Percentiles rank a stretch among this genome's conserved stretches.
phyloP scores from a whole-genome alignment of 2,113 vertebrate genomes.

The Caloenas nicobarica region DNA sequence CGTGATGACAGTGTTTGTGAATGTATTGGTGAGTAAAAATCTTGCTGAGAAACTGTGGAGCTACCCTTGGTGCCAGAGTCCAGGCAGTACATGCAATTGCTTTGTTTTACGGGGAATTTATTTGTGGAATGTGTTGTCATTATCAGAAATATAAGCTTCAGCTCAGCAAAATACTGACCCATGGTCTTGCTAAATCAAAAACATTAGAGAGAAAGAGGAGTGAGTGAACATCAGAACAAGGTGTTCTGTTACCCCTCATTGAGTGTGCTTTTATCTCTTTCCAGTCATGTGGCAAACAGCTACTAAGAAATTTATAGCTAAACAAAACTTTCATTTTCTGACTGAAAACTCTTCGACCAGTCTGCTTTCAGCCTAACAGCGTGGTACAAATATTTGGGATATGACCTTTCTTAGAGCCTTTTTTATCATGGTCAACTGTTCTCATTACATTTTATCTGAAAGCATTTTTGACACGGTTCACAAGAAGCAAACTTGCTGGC shows the following conservation, averaged over 20 bases:
- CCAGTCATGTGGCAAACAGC: conserved; percentile 20
- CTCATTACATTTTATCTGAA: not conserved
- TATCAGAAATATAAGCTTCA: not conserved
- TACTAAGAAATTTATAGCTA: conserved; percentile 33
- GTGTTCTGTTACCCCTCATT: conserved; percentile 9
- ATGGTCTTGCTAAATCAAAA: conserved; percentile 12
- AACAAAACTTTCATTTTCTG: conserved; percentile 34
- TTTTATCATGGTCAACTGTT: not conserved
- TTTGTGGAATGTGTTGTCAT: not conserved
- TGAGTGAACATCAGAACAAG: conserved; percentile 7
- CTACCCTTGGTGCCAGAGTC: not conserved
- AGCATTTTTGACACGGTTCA: conserved; percentile 13
- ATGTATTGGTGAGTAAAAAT: not conserved
- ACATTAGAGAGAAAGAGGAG: not conserved
- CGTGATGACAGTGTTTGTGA: not conserved
- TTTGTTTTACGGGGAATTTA: not conserved
- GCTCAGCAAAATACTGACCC: not conserved
- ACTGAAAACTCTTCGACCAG: not conserved
- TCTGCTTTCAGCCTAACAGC: not conserved
- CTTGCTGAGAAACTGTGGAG: not conserved
- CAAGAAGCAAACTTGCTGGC: conserved; percentile 1
- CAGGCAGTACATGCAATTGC: not conserved
- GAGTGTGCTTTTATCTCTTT: conserved; percentile 38
- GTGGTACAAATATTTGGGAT: not conserved
- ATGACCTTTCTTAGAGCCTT: not conserved